Evolutionary conservation across 2,888 invertebrate genomes (phyloP).

Genomic region (Noctua fimbriata): DNA sequence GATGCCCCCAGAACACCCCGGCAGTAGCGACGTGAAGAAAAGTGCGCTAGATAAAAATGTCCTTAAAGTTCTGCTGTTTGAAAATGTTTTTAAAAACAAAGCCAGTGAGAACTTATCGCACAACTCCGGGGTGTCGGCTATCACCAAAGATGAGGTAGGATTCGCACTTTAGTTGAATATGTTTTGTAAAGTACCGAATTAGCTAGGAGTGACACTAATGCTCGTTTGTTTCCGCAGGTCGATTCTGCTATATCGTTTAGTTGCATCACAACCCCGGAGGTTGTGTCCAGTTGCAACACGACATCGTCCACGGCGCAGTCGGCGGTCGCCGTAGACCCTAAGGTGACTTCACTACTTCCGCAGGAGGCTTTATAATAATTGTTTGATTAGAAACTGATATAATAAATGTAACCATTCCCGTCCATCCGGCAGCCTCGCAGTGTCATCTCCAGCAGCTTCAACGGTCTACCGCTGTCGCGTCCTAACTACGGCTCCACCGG

Average conservation of each 20-base stretch:
- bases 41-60: conserved; percentile 76
- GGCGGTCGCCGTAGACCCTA: conserved; percentile 81
- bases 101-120: conserved; percentile 70
- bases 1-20: conserved; percentile 63
- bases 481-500: conserved; percentile 80
- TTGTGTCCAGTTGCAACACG: conserved; percentile 86
- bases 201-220: conserved; percentile 56
- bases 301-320: conserved; percentile 81
- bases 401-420: conserved; percentile 6
- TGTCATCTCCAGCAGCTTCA: conserved; percentile 81
- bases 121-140: conserved; percentile 69
- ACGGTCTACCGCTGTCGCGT: conserved; percentile 83
- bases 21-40: conserved; percentile 71
- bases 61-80: conserved; percentile 81
- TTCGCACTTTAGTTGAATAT: conserved; percentile 57
- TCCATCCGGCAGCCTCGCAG: conserved; percentile 78
- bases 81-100: conserved; percentile 78
- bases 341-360: conserved; percentile 75
- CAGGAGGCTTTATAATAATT: background rate
- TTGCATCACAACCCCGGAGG: conserved; percentile 89
- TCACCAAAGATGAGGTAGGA: conserved; percentile 81
- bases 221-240: conserved; percentile 80
- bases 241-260: conserved; percentile 88
- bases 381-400: background rate
- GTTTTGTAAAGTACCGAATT: conserved; percentile 41